These are phyloP conservation scores for Macaria notata DNA, from an alignment of 2,888 invertebrate genomes.

Conservation along the genomic window DNA sequence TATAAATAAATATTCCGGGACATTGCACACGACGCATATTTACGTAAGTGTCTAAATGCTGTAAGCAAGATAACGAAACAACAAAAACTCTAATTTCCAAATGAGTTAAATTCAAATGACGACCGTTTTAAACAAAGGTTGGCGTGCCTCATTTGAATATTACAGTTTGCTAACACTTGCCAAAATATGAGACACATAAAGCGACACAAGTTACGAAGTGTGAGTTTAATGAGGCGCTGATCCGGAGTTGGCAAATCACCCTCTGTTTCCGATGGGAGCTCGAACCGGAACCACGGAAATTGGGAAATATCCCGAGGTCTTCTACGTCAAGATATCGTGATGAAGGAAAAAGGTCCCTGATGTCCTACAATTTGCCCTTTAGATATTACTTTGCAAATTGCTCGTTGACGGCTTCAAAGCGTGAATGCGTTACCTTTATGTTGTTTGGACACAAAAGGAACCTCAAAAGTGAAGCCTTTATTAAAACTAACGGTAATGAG, in stretches of 20 bases:
- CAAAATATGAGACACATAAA: conserved; percentile 4
- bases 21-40: no score
- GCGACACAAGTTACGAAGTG: conserved; percentile 24
- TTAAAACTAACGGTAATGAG: conserved; percentile 22
- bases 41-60: no score
- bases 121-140: no score
- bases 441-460: conserved; percentile 16
- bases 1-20: no score
- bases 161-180: background rate
- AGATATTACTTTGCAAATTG: conserved; percentile 27
- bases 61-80: no score
- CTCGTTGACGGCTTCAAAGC: conserved; percentile 17
- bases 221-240: conserved; percentile 43
- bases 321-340: conserved; percentile 41
- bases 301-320: conserved; percentile 54
- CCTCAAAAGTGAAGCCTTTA: conserved; percentile 11
- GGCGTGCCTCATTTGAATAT: no score
- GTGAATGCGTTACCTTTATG: conserved; percentile 20
- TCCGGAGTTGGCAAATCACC: conserved; percentile 66
- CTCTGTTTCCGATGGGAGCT: conserved; percentile 57
- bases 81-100: no score
- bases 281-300: conserved; percentile 64
- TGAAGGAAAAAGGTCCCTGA: conserved; percentile 36
- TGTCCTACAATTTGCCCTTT: conserved; percentile 28
- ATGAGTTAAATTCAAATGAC: no score